Evolutionary conservation across 1,140 invertebrate species (phyloP), one percentile per base, ranked within the genome.

Genomic region (Oscheius sp.): DNA sequence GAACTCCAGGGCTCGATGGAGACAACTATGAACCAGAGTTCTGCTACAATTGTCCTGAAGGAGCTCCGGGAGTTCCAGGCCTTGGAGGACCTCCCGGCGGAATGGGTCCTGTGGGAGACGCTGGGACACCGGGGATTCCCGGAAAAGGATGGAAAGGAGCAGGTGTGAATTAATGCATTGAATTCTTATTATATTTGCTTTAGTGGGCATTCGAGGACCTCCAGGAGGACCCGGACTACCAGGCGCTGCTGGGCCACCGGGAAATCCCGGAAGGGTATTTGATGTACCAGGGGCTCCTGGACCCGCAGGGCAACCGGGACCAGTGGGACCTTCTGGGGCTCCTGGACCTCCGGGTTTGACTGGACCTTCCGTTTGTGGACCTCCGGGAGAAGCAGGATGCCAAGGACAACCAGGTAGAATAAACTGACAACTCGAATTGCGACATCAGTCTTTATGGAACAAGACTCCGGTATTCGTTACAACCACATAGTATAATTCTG

Each of bases 21-120:
- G 38, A 42, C n/a, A 10, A 42, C n/a, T 42, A 10, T n/a, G 10
- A 42, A 10, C n/a, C n/a, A n/a, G 38, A 42, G n/a, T 42, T 42
- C 38, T 42, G 38, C n/a, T 42, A 10, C 38, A 42, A 42, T n/a
- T 42, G 62, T 1, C 65, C 65, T 0, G 65, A 67, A 46, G 65
- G 65, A 55, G 38, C 65, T 32, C 46, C 65, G 28, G 65, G 65
- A 31, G 26, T 32, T n/a, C 65, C 65, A 7, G 65, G 65, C 4
- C 45, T 49, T 20, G 10, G 10, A n/a, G 38, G 38, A 42, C 10
- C n/a, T 42, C 38, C 10, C 10, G 38, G 38, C 38, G 10, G 10
- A 10, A 49, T 15, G 15, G 65, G 65, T 23, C 49, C 45, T 55
- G 26, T 45, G 15, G 65, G 65, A 13, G 35, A 15, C 20, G 0